A percentile compares a stretch with the other conserved stretches of the same genome.
Conservation (phyloP, 2,113 vertebrate species). For the Pelodiscus sinensis region DNA sequence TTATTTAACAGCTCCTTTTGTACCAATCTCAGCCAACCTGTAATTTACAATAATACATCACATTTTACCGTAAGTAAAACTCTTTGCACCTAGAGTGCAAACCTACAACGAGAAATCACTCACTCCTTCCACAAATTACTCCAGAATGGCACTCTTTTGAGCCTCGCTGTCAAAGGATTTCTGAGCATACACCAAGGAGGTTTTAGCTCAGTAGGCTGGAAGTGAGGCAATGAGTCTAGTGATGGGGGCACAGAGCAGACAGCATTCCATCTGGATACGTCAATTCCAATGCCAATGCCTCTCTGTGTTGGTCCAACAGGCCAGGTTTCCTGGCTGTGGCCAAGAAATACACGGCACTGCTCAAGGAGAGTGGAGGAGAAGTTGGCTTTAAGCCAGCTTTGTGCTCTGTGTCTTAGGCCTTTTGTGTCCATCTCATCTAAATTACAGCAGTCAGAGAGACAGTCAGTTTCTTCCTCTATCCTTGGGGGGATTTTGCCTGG, state of each 20-base stretch:
- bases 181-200: background rate
- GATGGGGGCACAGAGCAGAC: background rate
- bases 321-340: background rate
- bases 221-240: background rate
- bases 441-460: background rate
- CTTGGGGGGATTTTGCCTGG: background rate
- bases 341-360: background rate
- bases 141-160: background rate
- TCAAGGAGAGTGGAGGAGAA: background rate
- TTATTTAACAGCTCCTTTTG: background rate
- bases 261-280: background rate
- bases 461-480: background rate
- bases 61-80: slow-evolving; percentile 37
- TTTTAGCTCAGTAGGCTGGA: background rate
- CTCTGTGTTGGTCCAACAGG: background rate
- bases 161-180: background rate
- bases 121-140: slow-evolving; percentile 2
- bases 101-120: background rate
- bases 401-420: background rate
- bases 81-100: background rate
- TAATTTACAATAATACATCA: slow-evolving; percentile 43
- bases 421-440: background rate
- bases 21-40: background rate
- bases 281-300: background rate
- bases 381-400: background rate